phyloP scores from a whole-genome alignment of 2,888 invertebrate genomes.

The Spilosoma lubricipeda region DNA sequence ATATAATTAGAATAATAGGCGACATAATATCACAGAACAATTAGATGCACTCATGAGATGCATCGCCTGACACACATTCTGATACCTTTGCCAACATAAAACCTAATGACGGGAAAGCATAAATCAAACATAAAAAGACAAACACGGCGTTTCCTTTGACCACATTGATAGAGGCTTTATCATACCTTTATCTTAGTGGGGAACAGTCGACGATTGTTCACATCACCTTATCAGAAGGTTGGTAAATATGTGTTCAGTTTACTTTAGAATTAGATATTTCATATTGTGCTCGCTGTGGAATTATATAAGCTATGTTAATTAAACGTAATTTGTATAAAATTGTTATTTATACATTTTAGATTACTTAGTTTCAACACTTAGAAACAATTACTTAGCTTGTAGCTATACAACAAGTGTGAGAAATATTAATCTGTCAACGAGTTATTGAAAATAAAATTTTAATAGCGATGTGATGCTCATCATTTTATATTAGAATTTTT shows the following conservation, averaged over 20 bases:
- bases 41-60: slow-evolving; percentile 25
- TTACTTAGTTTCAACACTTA: not conserved
- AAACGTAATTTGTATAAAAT: slow-evolving; percentile 34
- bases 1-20: not conserved
- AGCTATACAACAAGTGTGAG: too few species aligned
- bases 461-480: too few species aligned
- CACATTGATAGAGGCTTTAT: slow-evolving; percentile 71
- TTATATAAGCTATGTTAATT: slow-evolving; percentile 40
- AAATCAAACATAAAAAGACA: slow-evolving; percentile 66
- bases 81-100: slow-evolving; percentile 47
- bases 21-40: slow-evolving; percentile 13
- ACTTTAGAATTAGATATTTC: slow-evolving; percentile 62
- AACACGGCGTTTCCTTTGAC: slow-evolving; percentile 79
- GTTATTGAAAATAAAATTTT: too few species aligned
- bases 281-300: slow-evolving; percentile 48
- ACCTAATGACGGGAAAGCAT: slow-evolving; percentile 67
- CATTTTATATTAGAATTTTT: too few species aligned
- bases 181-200: slow-evolving; percentile 66
- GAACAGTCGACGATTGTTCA: slow-evolving; percentile 72
- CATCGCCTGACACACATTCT: slow-evolving; percentile 45
- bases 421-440: too few species aligned
- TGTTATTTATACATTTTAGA: not conserved
- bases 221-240: slow-evolving; percentile 65
- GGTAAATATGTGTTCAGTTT: slow-evolving; percentile 70
- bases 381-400: not conserved